These are phyloP conservation scores for Parapristionchus giblindavisi DNA, from an alignment of 2,888 invertebrate species.

Conservation along the genomic window DNA sequence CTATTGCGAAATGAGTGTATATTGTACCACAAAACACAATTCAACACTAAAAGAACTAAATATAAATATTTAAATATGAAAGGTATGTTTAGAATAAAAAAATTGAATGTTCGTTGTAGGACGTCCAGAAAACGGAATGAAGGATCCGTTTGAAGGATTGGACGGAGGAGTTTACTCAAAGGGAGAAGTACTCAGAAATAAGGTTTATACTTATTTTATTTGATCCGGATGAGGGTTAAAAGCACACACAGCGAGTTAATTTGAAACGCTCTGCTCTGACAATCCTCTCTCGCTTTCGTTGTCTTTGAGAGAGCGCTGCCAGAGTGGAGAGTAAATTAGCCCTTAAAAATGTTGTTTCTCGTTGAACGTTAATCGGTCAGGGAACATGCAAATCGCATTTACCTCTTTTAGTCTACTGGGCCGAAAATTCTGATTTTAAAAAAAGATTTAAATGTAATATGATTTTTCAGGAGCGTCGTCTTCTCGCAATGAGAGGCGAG, in stretches of 20 bases:
- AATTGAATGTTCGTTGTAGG: neutral
- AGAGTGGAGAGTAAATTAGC: no score
- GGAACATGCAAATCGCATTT: no score
- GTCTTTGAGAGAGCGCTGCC: no score
- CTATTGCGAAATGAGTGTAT: no score
- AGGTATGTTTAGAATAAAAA: no score
- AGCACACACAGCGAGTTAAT: neutral
- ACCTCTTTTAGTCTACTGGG: no score
- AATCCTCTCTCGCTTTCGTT: neutral
- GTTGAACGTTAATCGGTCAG: no score
- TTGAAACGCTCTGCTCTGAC: neutral
- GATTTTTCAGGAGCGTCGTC: constrained; percentile 20
- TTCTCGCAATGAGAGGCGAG: constrained; percentile 32
- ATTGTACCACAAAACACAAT: no score
- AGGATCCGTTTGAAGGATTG: constrained; percentile 57
- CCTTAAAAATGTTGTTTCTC: no score
- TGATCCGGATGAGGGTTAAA: neutral
- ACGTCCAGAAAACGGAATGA: constrained; percentile 31
- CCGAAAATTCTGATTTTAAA: neutral
- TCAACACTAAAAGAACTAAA: no score
- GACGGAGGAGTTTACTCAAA: constrained; percentile 58
- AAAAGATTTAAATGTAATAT: neutral
- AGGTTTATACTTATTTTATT: constrained; percentile 38
- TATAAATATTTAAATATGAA: no score
- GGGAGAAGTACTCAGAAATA: constrained; percentile 56